Percentiles rank a stretch among this genome's conserved stretches.
These are phyloP conservation scores for Agriopis marginaria DNA, from an alignment of 2,888 invertebrate genomes.

Conservation along the genomic window DNA sequence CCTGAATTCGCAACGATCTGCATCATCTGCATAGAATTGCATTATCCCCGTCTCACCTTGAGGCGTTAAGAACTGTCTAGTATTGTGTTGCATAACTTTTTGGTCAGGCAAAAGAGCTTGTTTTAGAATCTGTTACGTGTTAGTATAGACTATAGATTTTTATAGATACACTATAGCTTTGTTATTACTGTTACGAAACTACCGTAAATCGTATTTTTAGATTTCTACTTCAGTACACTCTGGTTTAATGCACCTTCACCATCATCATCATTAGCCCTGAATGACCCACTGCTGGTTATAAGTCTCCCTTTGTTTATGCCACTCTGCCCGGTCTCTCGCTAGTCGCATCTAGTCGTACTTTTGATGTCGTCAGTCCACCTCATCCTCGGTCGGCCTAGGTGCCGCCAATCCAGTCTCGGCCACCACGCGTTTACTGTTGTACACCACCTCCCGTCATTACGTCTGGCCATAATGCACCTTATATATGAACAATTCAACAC, in stretches of 20 bases:
- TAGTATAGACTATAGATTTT: conserved; percentile 16
- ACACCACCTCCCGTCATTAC: too few relatives aligned
- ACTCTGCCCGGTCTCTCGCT: too few relatives aligned
- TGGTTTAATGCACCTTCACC: too few relatives aligned
- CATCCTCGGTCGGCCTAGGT: too few relatives aligned
- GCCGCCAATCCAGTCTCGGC: too few relatives aligned
- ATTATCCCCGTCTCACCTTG: conserved; percentile 28
- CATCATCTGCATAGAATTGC: conserved; percentile 21
- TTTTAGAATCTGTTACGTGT: conserved; percentile 11
- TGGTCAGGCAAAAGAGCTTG: conserved; percentile 8
- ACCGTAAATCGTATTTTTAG: conserved; percentile 48
- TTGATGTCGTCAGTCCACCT: too few relatives aligned
- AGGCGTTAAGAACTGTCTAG: conserved; percentile 10
- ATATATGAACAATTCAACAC: conserved; percentile 25
- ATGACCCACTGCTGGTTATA: too few relatives aligned
- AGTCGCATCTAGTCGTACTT: too few relatives aligned
- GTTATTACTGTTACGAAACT: conserved; percentile 47
- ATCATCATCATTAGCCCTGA: too few relatives aligned
- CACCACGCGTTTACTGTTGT: too few relatives aligned
- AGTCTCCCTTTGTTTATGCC: too few relatives aligned
- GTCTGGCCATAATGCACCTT: conserved; percentile 33
- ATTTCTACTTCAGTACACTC: conserved; percentile 33
- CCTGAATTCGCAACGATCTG: conserved; percentile 4
- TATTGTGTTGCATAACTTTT: conserved; percentile 25
- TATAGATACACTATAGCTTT: conserved; percentile 33